Evolutionary conservation across 2,888 invertebrate genomes (phyloP).

Genomic region (Drosophila siamana): DNA sequence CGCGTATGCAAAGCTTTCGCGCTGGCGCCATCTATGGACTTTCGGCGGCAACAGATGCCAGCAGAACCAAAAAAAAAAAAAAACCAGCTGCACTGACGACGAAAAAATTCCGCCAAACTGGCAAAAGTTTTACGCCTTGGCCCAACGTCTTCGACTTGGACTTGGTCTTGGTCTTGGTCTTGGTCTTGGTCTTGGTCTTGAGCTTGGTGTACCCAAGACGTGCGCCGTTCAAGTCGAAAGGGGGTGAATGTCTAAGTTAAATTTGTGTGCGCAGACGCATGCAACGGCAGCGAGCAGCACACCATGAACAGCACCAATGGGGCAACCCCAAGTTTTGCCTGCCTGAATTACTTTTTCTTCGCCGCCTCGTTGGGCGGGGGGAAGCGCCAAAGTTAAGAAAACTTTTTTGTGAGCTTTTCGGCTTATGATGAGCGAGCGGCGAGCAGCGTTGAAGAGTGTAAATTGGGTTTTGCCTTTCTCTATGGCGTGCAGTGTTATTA

Average conservation of each 20-base stretch:
- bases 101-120: conserved; percentile 46
- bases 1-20: conserved; percentile 52
- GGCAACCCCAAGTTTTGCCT: conserved; percentile 53
- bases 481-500: no score
- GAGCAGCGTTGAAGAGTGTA: background rate
- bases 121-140: conserved; percentile 61
- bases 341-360: conserved; percentile 22
- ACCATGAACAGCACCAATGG: conserved; percentile 12
- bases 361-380: conserved; percentile 5
- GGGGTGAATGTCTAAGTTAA: conserved; percentile 66
- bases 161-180: conserved; percentile 36
- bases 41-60: conserved; percentile 23
- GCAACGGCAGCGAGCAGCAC: conserved; percentile 5
- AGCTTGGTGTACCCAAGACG: background rate
- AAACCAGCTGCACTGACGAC: conserved; percentile 28
- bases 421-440: background rate
- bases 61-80: no score
- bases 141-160: conserved; percentile 58
- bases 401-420: conserved; percentile 68
- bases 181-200: conserved; percentile 10
- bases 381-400: conserved; percentile 68
- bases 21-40: conserved; percentile 67
- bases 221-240: conserved; percentile 18
- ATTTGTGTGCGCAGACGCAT: conserved; percentile 63
- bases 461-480: background rate